Base-by-base conservation (phyloP, 2,113 vertebrate genomes). In the Ceyx margarethae region DNA sequence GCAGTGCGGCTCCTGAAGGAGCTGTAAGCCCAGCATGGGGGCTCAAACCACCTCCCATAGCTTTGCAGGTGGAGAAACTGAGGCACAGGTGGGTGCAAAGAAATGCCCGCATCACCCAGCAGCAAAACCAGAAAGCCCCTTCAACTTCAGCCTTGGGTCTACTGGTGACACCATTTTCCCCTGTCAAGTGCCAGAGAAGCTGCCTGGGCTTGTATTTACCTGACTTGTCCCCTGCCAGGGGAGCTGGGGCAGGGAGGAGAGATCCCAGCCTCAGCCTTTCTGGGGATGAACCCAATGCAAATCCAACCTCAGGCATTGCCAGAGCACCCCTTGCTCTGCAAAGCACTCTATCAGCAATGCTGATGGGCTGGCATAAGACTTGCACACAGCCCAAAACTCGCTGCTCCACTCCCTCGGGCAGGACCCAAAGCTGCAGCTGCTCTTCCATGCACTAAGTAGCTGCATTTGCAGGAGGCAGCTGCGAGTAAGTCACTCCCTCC, bases 381-480 rank as follows among this genome's bases (percentile, higher is more conserved):
- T 7, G 0, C 48, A 56, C 7, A 0, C 29, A 81, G 75, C 45
- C 42, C 9, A 0, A 50, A 94, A 88, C 69, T 64, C 48, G 61
- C 92, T 76, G 81, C 19, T 83, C 92, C 2, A 2, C 69, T 78
- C 45, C 86, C 77, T 31, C 0, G 2, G 69, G 94, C 81, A 88
- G 56, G 60, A 60, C 78, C 91, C 9, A 56, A 64, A 85, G 88
- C 72, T 18, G 75, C 82, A 56, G 66, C 76, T 62, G 91, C 85
- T 81, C 61, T 79, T 91, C 75, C 26, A 3, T 3, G 33, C 0
- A 1, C 77, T 11, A 13, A 69, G 75, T 16, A 93, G 86, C 78
- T 73, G 71, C 81, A 21, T 42, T 73, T 10, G 22, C 89, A 92
- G 78, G 86, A 85, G 56, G 84, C 13, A 0, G 84, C 81, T 7